Evolutionary conservation across 2,888 invertebrate species (phyloP).

Genomic region (Hesperia comma): DNA sequence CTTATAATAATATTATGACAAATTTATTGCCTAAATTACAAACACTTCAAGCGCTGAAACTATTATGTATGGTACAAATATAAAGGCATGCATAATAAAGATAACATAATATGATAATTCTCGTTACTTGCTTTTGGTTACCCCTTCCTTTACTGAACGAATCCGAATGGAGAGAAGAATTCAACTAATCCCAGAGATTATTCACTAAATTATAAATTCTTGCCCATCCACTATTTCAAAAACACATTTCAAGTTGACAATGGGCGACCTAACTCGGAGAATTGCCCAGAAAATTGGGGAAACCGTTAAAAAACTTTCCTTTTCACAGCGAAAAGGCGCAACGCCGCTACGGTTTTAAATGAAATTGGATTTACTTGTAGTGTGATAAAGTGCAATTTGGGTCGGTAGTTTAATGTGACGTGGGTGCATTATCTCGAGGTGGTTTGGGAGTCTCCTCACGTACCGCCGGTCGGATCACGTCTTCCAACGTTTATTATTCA

Average conservation of each 20-base stretch:
- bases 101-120: too few relatives aligned
- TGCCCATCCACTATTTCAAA: slow-evolving; percentile 53
- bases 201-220: slow-evolving; percentile 34
- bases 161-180: neutral
- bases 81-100: too few relatives aligned
- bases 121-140: neutral
- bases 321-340: slow-evolving; percentile 46
- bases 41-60: too few relatives aligned
- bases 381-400: slow-evolving; percentile 64
- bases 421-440: slow-evolving; percentile 51
- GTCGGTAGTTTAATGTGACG: slow-evolving; percentile 47
- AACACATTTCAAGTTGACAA: slow-evolving; percentile 67
- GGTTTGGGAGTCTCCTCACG: slow-evolving; percentile 63
- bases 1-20: too few relatives aligned
- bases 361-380: slow-evolving; percentile 50
- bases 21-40: too few relatives aligned
- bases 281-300: slow-evolving; percentile 48
- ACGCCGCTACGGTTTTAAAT: slow-evolving; percentile 49
- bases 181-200: slow-evolving; percentile 1
- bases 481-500: slow-evolving; percentile 72
- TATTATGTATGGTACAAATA: too few relatives aligned
- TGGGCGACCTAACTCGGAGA: slow-evolving; percentile 53
- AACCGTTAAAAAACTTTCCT: slow-evolving; percentile 61
- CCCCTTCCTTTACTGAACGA: neutral
- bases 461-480: slow-evolving; percentile 59